Evolutionary conservation across 2,888 invertebrate genomes (phyloP), one percentile per base, ranked within the genome.

Genomic region (Bellardia pandia): DNA sequence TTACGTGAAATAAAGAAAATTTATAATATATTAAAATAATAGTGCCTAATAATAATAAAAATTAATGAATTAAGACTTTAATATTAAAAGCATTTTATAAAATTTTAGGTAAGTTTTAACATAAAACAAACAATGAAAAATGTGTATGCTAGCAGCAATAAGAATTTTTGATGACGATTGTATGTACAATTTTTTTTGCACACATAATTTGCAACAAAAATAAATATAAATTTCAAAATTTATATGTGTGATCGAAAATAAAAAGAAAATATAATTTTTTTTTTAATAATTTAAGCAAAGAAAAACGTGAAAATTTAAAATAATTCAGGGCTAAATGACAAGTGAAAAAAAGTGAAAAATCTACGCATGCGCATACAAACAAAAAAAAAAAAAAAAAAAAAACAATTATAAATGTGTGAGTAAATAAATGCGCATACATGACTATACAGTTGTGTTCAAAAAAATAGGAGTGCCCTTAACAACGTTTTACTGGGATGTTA

Each of bases 11-110:
- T 80, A 74, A 69, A 45, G 8, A 58, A 68, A 58, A 75, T 37
- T 11, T 72, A 11, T n/a, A 83, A 64, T 48, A 74, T 16, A 23
- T 53, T 45, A 37, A 48, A 74, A 42, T 13, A 69, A 23, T 80
- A 69, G 62, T 71, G 60, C 30, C 37, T 66, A 85, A 66, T 45
- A 60, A 30, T 60, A 42, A 16, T 58, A 66, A 56, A 71, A 60
- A 23, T 82, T 13, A 56, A 76, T 84, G 80, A 80, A 80, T 37
- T 75, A 87, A 87, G 87, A 87, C 87, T 87, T 85, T 82, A 85
- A 79, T 58, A 53, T 48, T 37, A 74, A 75, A 69, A 74, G 85
- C 87, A 78, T 87, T 86, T 87, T 68, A 33, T 74, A 81, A 80
- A 87, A 45, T 69, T 58, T 80, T 82, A 85, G 85, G 87, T 87